These are phyloP conservation scores for Arctopsyche grandis DNA, from an alignment of 1,140 invertebrate genomes.

Conservation along the genomic window DNA sequence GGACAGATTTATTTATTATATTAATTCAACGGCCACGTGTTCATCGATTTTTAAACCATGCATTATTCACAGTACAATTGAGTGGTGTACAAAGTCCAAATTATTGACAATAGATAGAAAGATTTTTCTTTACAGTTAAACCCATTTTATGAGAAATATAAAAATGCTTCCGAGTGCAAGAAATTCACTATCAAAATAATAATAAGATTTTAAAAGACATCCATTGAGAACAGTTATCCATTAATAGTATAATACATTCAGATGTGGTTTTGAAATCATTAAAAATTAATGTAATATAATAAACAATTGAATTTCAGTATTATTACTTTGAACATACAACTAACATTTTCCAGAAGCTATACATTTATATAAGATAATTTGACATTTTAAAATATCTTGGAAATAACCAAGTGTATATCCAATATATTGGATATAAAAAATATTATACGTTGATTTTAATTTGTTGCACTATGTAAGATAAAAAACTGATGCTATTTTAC, in stretches of 20 bases:
- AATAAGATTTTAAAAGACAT: background rate
- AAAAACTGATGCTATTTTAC: no score
- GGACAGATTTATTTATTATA: constrained; percentile 51
- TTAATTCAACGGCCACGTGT: constrained; percentile 39
- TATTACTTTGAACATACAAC: no score
- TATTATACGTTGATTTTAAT: no score
- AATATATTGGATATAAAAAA: background rate
- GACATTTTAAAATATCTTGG: background rate
- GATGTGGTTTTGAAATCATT: no score
- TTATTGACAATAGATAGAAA: constrained; percentile 13
- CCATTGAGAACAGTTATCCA: background rate
- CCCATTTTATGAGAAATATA: constrained; percentile 25
- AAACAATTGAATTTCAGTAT: no score
- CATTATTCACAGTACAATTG: constrained; percentile 30
- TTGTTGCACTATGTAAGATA: no score
- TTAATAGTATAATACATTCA: no score
- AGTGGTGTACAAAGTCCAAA: constrained; percentile 20
- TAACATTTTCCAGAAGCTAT: no score
- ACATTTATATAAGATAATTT: no score
- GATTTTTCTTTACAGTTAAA: background rate
- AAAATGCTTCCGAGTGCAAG: constrained; percentile 18
- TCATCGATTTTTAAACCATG: constrained; percentile 20
- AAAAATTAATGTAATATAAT: no score
- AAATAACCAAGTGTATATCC: background rate
- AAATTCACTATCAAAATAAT: constrained; percentile 14